phyloP scores from a whole-genome alignment of 2,113 vertebrate genomes.

The crab-eating macaque (Macaca fascicularis) region T2T-MFA8v1.1 NC_088375.1:176056001-176056500 shows the following conservation, averaged over 20 bases:
- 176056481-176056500: neutral
- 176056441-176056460: neutral
- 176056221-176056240: neutral
- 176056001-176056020: neutral
- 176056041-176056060: neutral
- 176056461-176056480: neutral
- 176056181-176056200: neutral
- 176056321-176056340: neutral
- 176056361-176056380: neutral
- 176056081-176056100: neutral
- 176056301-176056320: neutral
- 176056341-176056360: neutral
- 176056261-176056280: neutral
- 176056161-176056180: neutral
- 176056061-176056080: no score
- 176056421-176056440: neutral
- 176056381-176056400: neutral
- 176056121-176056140: neutral
- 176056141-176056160: neutral
- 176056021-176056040: neutral
- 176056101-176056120: neutral
- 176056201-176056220: neutral
- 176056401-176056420: neutral
- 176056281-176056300: neutral
- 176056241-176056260: neutral